These are phyloP conservation scores for Axea sp. DNA, from an alignment of 2,888 invertebrate genomes.

Conservation along the genomic window DNA sequence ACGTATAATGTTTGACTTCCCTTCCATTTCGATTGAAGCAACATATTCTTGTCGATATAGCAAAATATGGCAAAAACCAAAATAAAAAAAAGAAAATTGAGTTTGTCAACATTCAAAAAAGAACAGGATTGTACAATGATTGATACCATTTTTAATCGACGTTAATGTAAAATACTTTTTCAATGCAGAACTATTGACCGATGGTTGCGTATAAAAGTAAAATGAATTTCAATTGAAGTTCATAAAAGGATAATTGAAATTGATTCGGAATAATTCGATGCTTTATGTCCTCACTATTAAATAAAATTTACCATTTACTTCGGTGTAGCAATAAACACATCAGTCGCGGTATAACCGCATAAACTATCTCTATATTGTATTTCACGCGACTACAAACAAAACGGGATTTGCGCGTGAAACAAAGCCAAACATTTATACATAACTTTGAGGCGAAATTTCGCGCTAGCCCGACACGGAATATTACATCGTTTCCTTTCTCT, in stretches of 20 bases:
- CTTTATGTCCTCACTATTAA: conserved; percentile 1
- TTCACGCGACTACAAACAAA: conserved; percentile 17
- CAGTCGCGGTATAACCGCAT: conserved; percentile 9
- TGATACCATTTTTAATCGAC: neutral
- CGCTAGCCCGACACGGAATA: conserved; percentile 10
- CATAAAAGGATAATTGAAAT: conserved; percentile 20
- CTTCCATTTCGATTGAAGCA: conserved; percentile 8
- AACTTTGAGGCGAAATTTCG: conserved; percentile 20
- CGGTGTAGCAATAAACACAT: conserved; percentile 28
- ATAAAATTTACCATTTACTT: conserved; percentile 21
- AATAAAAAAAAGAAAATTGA: too few relatives aligned
- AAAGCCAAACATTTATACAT: conserved; percentile 21
- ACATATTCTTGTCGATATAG: neutral
- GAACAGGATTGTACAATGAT: too few relatives aligned
- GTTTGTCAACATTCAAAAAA: too few relatives aligned
- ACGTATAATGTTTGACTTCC: conserved; percentile 15
- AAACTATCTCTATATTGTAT: conserved; percentile 7
- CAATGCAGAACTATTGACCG: too few relatives aligned
- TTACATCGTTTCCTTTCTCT: conserved; percentile 17
- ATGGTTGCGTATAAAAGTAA: too few relatives aligned
- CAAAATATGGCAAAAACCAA: neutral
- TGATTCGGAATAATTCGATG: conserved; percentile 15
- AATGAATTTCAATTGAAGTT: conserved; percentile 26
- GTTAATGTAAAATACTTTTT: too few relatives aligned
- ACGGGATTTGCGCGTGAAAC: conserved; percentile 18